Evolutionary conservation across 2,888 invertebrate genomes (phyloP), one percentile per base, ranked within the genome.

Genomic region (Brachyptera risi): DNA sequence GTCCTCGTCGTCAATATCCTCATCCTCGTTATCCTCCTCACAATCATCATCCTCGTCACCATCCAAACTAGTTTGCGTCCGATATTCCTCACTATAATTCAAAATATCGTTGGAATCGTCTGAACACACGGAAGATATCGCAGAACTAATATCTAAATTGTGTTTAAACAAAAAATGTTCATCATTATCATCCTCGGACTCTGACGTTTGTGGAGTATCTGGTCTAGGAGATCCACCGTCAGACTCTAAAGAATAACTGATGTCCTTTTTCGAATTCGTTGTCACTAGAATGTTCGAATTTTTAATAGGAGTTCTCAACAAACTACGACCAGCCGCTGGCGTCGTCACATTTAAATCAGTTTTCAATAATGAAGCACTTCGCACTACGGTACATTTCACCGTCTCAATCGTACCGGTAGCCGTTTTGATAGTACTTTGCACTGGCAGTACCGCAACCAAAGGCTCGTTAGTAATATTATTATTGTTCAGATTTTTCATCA

Each of bases 181-280:
- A 21, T 63, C 49, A 35, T 42, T 42, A 26, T 67, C 69, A 15
- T 73, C 69, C n/a, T 71, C 71, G 1, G 68, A 68, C 47, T 72
- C 72, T 3, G 79, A 69, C 9, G 63, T 72, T 59, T 71, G 72
- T 0, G 75, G 75, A 5, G 75, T 75, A 58, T 73, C 73, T 27
- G 76, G 73, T 50, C 74, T 68, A 38, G 69, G 67, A 7, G 72
- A 73, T 23, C 72, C 71, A 17, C 71, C 72, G 62, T 73, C 71
- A 67, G 71, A 58, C 17, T 44, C 60, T 40, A 51, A 49, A 27
- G 54, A 38, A 3, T 76, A 70, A 21, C 73, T 71, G 61, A 23
- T 31, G 50, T 26, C 51, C 42, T 42, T 31, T 4, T 54, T 38
- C 13, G 19, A 42, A 23, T 21, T 17, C 44, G 56, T n/a, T 9